Evolutionary conservation across 1,140 invertebrate genomes (phyloP).

Genomic region (Drosophila ohnishii): DNA sequence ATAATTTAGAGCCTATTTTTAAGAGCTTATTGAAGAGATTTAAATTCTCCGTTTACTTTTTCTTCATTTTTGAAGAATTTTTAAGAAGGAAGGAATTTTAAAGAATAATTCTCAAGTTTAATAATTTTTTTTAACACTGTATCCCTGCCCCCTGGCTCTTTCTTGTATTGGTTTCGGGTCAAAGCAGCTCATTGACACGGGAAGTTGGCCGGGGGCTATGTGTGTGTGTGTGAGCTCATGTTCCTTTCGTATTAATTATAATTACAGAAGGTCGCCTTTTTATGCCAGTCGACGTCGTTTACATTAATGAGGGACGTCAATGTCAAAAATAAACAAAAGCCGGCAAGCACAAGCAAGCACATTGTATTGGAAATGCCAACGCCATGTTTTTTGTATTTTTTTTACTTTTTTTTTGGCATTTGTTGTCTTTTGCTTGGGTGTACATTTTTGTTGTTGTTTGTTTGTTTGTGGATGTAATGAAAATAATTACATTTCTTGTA

Average conservation of each 20-base stretch:
- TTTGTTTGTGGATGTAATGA: slow-evolving; percentile 54
- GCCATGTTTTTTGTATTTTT: slow-evolving; percentile 21
- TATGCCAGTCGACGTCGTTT: slow-evolving; percentile 58
- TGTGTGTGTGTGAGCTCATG: slow-evolving; percentile 42
- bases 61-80: not conserved
- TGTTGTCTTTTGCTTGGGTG: slow-evolving; percentile 33
- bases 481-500: slow-evolving; percentile 75
- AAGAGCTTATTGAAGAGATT: fast-evolving
- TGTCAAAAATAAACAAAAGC: slow-evolving; percentile 50
- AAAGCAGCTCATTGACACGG: slow-evolving; percentile 34
- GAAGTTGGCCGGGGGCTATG: not conserved
- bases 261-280: slow-evolving; percentile 70
- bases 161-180: slow-evolving; percentile 65
- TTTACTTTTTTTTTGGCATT: slow-evolving; percentile 11
- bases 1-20: too few relatives aligned
- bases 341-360: slow-evolving; percentile 5
- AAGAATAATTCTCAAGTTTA: not conserved
- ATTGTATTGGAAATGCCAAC: slow-evolving; percentile 43
- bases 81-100: too few relatives aligned
- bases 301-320: slow-evolving; percentile 63
- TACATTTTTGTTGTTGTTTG: slow-evolving; percentile 29
- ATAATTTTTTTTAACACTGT: not conserved
- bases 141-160: not conserved
- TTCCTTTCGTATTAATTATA: slow-evolving; percentile 78
- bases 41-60: not conserved